Percentiles rank a stretch among this genome's conserved stretches.
These are phyloP conservation scores for Ciconia maguari DNA, from an alignment of 2,113 vertebrate genomes.

Conservation along the genomic window DNA sequence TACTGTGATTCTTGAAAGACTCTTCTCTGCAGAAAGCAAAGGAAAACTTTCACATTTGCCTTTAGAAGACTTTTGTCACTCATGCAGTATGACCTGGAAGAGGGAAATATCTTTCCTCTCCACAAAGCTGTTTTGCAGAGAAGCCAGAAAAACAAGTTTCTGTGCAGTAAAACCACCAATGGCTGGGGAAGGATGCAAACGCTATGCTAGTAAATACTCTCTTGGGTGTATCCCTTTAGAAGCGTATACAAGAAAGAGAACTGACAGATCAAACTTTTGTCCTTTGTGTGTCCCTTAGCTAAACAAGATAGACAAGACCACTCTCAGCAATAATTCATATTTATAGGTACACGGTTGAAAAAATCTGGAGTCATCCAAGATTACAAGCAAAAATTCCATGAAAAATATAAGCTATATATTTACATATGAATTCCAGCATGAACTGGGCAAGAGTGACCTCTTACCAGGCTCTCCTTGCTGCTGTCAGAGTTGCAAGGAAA, in stretches of 20 bases:
- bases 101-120: background rate
- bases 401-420: background rate
- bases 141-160: background rate
- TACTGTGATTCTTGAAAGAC: background rate
- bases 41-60: background rate
- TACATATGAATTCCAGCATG: background rate
- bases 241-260: background rate
- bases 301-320: background rate
- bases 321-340: background rate
- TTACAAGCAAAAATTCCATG: background rate
- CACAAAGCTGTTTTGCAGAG: background rate
- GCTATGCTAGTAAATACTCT: background rate
- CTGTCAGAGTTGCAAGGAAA: background rate
- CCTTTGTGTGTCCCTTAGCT: background rate
- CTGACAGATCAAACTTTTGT: background rate
- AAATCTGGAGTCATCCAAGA: background rate
- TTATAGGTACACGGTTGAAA: background rate
- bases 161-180: background rate
- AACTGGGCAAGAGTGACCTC: background rate
- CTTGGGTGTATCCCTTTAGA: background rate
- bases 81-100: background rate
- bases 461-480: background rate
- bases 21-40: background rate
- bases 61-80: background rate
- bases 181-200: background rate